A percentile compares a stretch with the other conserved stretches of the same genome.
Evolutionary conservation across 2,797 vertebrate species (phyloP).

Genomic region (Pipistrellus nathusii): DNA sequence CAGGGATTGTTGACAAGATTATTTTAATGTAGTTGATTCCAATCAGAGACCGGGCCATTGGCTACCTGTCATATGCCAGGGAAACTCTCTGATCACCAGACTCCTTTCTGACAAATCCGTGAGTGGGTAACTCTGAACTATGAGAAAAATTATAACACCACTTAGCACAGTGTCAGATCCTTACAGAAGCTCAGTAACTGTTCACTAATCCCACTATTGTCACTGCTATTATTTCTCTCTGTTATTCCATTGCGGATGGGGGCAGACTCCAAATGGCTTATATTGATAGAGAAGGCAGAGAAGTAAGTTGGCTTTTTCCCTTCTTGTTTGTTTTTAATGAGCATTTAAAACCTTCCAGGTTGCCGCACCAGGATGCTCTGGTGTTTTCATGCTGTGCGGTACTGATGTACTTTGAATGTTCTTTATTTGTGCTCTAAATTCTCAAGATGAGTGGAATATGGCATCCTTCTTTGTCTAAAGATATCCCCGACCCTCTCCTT

Average conservation of each 20-base stretch:
- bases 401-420: neutral
- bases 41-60: neutral
- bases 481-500: constrained; percentile 51
- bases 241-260: neutral
- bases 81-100: neutral
- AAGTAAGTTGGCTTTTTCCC: neutral
- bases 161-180: neutral
- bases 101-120: neutral
- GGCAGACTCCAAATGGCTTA: neutral
- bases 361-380: neutral
- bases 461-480: constrained; percentile 69
- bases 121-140: neutral
- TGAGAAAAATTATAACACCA: neutral
- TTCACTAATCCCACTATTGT: neutral
- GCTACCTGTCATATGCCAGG: neutral
- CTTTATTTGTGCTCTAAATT: constrained; percentile 21
- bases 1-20: neutral
- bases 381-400: neutral
- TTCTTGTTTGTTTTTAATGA: neutral
- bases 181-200: neutral
- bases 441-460: constrained; percentile 38
- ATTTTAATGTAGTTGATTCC: neutral
- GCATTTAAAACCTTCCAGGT: neutral
- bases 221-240: neutral
- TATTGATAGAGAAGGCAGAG: neutral